Base-by-base conservation (phyloP, 1,140 invertebrate species). In the Hylaeus anthracinus region DNA sequence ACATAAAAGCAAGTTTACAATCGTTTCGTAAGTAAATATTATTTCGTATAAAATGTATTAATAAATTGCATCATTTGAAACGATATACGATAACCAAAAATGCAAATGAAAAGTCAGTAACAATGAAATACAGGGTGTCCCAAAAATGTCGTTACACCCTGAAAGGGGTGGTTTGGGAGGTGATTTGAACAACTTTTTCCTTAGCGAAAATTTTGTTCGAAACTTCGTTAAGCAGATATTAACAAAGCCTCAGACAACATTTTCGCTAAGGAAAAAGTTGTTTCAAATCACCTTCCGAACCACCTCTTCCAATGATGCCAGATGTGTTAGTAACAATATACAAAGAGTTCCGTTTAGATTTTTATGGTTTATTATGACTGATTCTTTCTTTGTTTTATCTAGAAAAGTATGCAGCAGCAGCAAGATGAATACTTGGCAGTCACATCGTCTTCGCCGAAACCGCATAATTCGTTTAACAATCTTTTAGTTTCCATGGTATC, bases 381-480 rank as follows among this genome's bases (percentile, higher is more conserved):
- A 82, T 69, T 81, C 63, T 53, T 81, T 26, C 5, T 48, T 48
- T 48, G 5, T 85, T 81, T 72, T 69, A 71, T 9, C 51, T 58
- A 93, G 93, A 83, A 91, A 55, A 85, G 65, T 48, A 92, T 93
- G 89, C 80, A 84, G 45, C 83, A 89, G 74, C 67, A 89, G 48
- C 90, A 93, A 79, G 77, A 86, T 2, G 85, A 93, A 41, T 93
- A 91, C 64, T 79, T 56, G 5, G 60, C 70, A 5, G 74, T 87
- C 56, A 12, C 86, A 5, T 63, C 74, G 41, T 85, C 87, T 5
- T 72, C 78, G 48, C 66, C 86, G 37, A 83, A 81, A 39, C 73
- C 83, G 43, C 64, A 88, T 75, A 92, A 92, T 84, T 64, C 87
- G n/a, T 93, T 91, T 64, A 88, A 90, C 63, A 84, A 89, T 86